These are phyloP conservation scores for Emys orbicularis DNA, from an alignment of 2,797 vertebrate species.

Conservation along the genomic window DNA sequence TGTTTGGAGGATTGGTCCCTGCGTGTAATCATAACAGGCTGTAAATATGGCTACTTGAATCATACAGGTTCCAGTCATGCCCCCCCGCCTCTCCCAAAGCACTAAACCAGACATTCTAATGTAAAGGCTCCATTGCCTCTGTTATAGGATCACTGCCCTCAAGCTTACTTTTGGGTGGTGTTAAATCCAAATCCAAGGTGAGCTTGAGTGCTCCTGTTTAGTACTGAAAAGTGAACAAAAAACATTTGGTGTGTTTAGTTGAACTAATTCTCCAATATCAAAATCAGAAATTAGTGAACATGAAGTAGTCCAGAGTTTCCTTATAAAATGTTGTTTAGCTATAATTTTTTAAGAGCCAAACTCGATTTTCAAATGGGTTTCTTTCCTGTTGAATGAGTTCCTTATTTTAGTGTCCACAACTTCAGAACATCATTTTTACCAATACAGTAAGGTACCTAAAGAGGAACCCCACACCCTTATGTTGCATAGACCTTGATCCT, in stretches of 20 bases:
- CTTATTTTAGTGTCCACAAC: neutral
- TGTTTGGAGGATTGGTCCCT: neutral
- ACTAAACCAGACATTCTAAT: neutral
- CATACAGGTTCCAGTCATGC: accelerated
- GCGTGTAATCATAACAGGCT: neutral
- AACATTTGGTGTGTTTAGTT: neutral
- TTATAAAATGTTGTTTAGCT: neutral
- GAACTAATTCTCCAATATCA: neutral
- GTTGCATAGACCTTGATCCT: neutral
- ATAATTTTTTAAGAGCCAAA: neutral
- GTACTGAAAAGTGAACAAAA: neutral
- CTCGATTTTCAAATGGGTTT: neutral
- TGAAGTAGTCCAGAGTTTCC: neutral
- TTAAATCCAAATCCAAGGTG: neutral
- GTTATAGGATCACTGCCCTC: neutral
- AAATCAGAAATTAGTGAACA: neutral
- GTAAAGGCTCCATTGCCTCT: neutral
- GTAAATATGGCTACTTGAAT: neutral
- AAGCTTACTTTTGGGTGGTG: neutral
- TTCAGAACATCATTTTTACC: neutral
- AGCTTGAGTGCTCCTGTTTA: neutral
- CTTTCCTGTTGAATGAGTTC: neutral
- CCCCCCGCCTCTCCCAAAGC: neutral
- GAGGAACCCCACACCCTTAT: neutral
- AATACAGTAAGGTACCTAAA: neutral